Evolutionary conservation across 2,113 vertebrate genomes (phyloP).

Genomic region (Sebastes schlegelii): DNA sequence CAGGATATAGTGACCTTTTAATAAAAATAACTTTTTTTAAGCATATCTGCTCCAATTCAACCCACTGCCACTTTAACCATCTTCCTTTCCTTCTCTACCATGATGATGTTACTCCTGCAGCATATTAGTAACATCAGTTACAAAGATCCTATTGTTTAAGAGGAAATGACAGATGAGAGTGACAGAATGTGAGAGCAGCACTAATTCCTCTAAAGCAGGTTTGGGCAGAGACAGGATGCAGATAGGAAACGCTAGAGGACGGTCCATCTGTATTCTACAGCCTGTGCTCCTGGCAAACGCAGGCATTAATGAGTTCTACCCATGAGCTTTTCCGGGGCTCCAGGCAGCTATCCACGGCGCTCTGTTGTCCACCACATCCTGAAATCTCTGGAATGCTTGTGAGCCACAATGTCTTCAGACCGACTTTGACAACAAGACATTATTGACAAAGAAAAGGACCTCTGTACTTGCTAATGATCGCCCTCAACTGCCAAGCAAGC

Average conservation of each 20-base stretch:
- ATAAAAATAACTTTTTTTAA: too few relatives aligned
- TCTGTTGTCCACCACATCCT: constrained; percentile 78
- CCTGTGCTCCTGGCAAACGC: constrained; percentile 70
- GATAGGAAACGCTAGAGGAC: constrained; percentile 63
- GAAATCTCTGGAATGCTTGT: constrained; percentile 78
- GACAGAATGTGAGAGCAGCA: constrained; percentile 64
- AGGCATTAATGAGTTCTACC: constrained; percentile 74
- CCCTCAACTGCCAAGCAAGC: constrained; percentile 43
- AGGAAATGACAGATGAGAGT: constrained; percentile 61
- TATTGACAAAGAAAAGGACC: constrained; percentile 73
- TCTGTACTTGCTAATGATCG: constrained; percentile 63
- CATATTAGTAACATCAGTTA: background rate
- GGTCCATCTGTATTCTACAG: constrained; percentile 68
- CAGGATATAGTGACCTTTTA: too few relatives aligned
- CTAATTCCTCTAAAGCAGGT: constrained; percentile 64
- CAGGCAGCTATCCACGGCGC: constrained; percentile 59
- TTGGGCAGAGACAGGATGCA: constrained; percentile 66
- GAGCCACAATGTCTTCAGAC: constrained; percentile 68
- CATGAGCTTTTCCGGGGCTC: constrained; percentile 51
- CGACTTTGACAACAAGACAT: constrained; percentile 58
- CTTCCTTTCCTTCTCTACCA: background rate
- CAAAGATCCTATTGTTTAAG: constrained; percentile 57
- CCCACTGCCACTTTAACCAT: background rate
- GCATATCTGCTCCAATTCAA: too few relatives aligned
- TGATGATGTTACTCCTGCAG: background rate